A percentile compares a stretch with the other conserved stretches of the same genome.
phyloP scores from a whole-genome alignment of 2,113 vertebrate genomes.

The Orientallactaga bullata region DNA sequence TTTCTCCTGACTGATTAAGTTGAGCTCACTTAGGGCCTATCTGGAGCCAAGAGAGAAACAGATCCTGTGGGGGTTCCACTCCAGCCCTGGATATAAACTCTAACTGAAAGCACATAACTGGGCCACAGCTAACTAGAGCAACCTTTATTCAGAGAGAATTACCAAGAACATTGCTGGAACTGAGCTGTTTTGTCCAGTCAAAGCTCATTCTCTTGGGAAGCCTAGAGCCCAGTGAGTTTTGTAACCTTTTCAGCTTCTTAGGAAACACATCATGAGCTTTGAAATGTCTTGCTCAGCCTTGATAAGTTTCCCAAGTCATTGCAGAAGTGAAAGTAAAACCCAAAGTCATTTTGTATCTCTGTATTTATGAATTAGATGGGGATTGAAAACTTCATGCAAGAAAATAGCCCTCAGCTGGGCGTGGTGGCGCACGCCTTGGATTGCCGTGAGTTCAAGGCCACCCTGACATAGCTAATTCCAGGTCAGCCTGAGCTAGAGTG shows the following conservation, averaged over 20 bases:
- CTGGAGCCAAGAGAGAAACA: too few species aligned
- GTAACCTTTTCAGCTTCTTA: conserved; percentile 58
- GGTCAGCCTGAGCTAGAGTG: too few species aligned
- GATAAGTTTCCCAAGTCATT: conserved; percentile 55
- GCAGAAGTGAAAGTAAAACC: conserved; percentile 74
- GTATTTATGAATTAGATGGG: conserved; percentile 32
- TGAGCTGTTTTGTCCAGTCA: conserved; percentile 25
- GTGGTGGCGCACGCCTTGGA: too few species aligned
- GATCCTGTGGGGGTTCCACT: background rate
- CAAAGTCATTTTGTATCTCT: conserved; percentile 18
- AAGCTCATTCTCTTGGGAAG: conserved; percentile 10
- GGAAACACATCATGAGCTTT: conserved; percentile 58
- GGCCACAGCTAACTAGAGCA: background rate
- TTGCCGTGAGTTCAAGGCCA: too few species aligned
- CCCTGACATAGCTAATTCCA: too few species aligned
- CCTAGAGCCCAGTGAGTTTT: conserved; percentile 42
- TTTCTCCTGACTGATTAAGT: background rate
- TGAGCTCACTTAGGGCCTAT: background rate
- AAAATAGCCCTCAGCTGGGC: background rate
- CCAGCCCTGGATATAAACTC: background rate
- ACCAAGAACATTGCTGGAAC: conserved; percentile 26
- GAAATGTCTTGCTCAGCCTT: conserved; percentile 52
- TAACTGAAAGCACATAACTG: background rate
- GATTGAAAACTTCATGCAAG: background rate
- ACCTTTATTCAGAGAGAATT: conserved; percentile 57